A percentile compares a stretch with the other conserved stretches of the same genome.
Evolutionary conservation across 64 coral and sea anemone genomes (phyloP).

Genomic region (Actinia equina): DNA sequence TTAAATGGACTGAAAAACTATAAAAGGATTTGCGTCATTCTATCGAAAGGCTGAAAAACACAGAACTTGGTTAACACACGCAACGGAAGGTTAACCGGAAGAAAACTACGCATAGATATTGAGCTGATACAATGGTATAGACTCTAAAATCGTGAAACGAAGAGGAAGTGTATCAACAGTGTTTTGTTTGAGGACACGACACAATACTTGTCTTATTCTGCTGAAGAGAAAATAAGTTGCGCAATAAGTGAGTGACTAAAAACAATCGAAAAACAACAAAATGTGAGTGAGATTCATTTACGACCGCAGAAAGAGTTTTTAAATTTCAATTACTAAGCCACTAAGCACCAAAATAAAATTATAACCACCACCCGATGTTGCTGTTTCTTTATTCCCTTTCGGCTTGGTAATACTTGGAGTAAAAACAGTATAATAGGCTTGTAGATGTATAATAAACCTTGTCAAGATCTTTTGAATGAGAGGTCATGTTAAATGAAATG

Average conservation of each 20-base stretch:
- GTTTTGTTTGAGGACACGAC: not conserved
- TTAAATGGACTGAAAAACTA: not conserved
- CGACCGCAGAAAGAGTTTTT: not conserved
- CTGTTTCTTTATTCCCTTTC: slow-evolving; percentile 24
- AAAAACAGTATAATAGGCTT: not conserved
- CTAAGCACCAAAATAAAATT: slow-evolving; percentile 2
- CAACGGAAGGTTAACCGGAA: slow-evolving; percentile 11
- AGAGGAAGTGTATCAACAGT: not conserved
- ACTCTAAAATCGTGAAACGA: not conserved
- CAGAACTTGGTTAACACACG: not conserved
- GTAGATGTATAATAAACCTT: not conserved
- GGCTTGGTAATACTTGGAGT: slow-evolving; percentile 11
- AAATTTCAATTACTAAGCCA: slow-evolving; percentile 17
- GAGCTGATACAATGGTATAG: not conserved
- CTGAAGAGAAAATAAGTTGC: not conserved
- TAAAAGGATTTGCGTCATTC: not conserved
- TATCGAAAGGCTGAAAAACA: not conserved
- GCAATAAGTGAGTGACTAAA: not conserved
- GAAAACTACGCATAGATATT: not conserved
- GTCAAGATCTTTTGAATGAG: not conserved
- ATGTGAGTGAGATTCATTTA: not conserved
- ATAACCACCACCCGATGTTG: not conserved
- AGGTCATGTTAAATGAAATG: not conserved
- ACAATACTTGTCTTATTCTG: not conserved
- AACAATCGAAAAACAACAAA: not conserved